Conservation (phyloP, 2,888 invertebrate genomes). For the Euphydryas editha region DNA sequence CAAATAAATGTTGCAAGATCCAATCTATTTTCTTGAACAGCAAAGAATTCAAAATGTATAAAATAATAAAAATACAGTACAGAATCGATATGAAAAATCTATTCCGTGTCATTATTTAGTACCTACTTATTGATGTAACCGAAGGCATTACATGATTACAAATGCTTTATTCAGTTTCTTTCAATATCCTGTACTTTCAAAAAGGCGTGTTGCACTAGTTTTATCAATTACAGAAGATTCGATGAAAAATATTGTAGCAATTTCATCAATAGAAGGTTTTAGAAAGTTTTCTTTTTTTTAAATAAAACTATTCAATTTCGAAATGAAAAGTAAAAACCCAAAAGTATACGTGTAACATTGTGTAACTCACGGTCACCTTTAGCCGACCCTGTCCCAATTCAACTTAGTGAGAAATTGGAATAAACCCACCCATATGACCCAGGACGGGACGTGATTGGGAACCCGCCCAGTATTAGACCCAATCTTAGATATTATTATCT, state of each 20-base stretch:
- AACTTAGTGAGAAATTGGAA: constrained; percentile 45
- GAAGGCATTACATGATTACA: too few species aligned
- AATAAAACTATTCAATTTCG: neutral
- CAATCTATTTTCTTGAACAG: neutral
- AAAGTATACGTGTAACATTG: constrained; percentile 13
- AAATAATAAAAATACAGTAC: neutral
- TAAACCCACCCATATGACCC: constrained; percentile 29
- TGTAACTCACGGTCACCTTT: constrained; percentile 34
- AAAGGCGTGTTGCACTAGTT: too few species aligned
- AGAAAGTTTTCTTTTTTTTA: too few species aligned
- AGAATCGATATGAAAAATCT: neutral
- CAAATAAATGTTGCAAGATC: too few species aligned
- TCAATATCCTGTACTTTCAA: too few species aligned
- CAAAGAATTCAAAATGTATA: neutral
- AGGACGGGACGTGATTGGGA: constrained; percentile 29
- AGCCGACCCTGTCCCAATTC: constrained; percentile 37
- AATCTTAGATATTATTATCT: constrained; percentile 10
- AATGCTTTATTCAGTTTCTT: too few species aligned
- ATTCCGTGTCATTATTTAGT: neutral
- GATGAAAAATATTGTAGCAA: neutral
- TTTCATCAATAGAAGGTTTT: neutral
- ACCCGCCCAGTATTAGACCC: constrained; percentile 13
- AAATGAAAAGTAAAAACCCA: neutral
- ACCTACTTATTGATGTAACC: too few species aligned
- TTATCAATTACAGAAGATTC: too few species aligned